Evolutionary conservation across 2,113 vertebrate genomes (phyloP).

Genomic region (Athene noctua): DNA sequence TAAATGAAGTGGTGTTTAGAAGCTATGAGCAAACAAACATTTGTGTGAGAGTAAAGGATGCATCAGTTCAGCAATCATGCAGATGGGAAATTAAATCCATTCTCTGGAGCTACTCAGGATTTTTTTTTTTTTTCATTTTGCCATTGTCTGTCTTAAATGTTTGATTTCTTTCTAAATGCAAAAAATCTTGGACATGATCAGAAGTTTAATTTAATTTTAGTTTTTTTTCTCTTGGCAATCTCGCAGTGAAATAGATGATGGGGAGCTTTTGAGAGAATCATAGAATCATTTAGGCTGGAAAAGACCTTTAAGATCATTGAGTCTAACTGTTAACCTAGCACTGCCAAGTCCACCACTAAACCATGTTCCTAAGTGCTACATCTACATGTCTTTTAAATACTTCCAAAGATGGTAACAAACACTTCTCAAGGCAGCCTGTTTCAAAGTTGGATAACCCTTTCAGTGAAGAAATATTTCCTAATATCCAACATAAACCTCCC

Average conservation of each 20-base stretch:
- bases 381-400: neutral
- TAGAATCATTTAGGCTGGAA: neutral
- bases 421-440: neutral
- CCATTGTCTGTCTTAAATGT: neutral
- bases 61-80: neutral
- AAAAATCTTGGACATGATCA: neutral
- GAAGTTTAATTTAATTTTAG: neutral
- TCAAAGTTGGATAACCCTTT: neutral
- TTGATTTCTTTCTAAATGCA: neutral
- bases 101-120: neutral
- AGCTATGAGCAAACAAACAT: neutral
- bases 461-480: neutral
- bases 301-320: neutral
- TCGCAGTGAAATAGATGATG: neutral
- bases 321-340: neutral
- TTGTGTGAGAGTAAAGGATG: slow-evolving; percentile 21
- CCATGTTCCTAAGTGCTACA: too few species aligned
- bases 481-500: too few species aligned
- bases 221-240: neutral
- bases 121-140: neutral
- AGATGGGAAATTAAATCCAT: neutral
- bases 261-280: neutral
- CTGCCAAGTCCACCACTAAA: neutral
- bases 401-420: neutral
- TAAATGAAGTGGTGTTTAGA: slow-evolving; percentile 35